phyloP scores from a whole-genome alignment of 2,113 vertebrate genomes.

The Potamarius usumacintae region DNA sequence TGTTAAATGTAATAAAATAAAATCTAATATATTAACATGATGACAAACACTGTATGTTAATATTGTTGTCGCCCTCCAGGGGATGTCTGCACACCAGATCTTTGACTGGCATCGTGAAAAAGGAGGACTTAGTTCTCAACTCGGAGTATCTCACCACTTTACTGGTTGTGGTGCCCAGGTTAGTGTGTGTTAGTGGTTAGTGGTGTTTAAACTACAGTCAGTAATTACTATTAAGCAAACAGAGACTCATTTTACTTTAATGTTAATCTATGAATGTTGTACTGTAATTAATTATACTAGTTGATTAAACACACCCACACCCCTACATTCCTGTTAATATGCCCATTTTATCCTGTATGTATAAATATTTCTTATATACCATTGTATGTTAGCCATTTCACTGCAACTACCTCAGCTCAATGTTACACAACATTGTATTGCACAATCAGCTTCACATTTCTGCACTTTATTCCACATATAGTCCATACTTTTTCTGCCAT shows the following conservation, averaged over 20 bases:
- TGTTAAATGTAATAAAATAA: neutral
- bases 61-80: slow-evolving; percentile 63
- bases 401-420: neutral
- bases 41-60: neutral
- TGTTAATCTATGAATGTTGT: neutral
- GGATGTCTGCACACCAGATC: slow-evolving; percentile 83
- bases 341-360: neutral
- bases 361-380: neutral
- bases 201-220: neutral
- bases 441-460: neutral
- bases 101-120: slow-evolving; percentile 82
- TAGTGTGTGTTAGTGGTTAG: slow-evolving; percentile 54
- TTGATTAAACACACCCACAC: neutral
- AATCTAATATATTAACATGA: neutral
- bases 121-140: slow-evolving; percentile 88
- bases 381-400: neutral
- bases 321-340: neutral
- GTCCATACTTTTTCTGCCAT: neutral
- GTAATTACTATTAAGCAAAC: neutral
- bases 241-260: neutral
- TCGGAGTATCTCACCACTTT: slow-evolving; percentile 93
- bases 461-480: neutral
- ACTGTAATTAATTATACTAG: neutral
- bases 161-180: slow-evolving; percentile 90
- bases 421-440: neutral